Percentiles rank a stretch among this genome's conserved stretches.
These are phyloP conservation scores for Meloidogyne exigua DNA, from an alignment of 1,140 invertebrate genomes.

Conservation along the genomic window DNA sequence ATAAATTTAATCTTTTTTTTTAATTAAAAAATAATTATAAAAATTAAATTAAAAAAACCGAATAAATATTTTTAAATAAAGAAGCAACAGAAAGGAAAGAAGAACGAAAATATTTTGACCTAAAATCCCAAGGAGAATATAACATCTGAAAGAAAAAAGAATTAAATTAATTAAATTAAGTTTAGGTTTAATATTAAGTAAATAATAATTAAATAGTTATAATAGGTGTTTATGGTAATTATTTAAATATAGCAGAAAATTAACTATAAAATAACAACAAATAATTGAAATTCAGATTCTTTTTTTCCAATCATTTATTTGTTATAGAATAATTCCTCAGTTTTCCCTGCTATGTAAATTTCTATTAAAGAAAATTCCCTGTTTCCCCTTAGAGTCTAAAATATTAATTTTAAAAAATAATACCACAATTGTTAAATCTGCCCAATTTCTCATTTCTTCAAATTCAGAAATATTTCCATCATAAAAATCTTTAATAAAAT, in stretches of 20 bases:
- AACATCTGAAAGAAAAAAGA: constrained; percentile 16
- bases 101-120: constrained; percentile 11
- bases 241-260: no score
- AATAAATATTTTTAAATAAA: constrained; percentile 1
- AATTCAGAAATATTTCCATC: constrained; percentile 8
- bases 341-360: no score
- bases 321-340: no score
- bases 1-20: constrained; percentile 24
- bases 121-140: constrained; percentile 17
- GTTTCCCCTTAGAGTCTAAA: no score
- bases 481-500: constrained; percentile 4
- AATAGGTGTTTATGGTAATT: no score
- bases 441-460: not conserved
- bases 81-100: constrained; percentile 17
- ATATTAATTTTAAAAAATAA: not conserved
- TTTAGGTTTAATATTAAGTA: no score
- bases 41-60: constrained; percentile 8
- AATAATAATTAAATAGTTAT: no score
- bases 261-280: no score
- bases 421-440: constrained; percentile 25
- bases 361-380: no score
- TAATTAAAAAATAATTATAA: not conserved
- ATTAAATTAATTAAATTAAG: no score
- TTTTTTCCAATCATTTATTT: no score
- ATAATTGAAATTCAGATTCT: no score